Percentiles rank a stretch among this genome's conserved stretches.
These are phyloP conservation scores for Orthosia incerta DNA, from an alignment of 2,888 invertebrate genomes.

Conservation along the genomic window DNA sequence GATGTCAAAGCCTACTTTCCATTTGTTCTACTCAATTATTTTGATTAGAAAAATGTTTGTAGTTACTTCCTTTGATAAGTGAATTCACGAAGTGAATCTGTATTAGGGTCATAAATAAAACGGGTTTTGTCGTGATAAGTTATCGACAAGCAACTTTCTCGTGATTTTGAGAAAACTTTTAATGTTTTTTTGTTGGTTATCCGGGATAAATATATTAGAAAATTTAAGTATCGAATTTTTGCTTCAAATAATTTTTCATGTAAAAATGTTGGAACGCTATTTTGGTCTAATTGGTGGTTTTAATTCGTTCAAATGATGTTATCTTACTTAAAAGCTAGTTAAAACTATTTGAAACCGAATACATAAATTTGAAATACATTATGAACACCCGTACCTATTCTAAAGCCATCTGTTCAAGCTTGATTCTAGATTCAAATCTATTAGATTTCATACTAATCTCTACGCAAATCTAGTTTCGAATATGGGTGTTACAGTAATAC, in stretches of 20 bases:
- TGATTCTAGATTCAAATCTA: constrained; percentile 12
- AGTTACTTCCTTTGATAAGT: constrained; percentile 33
- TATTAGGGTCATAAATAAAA: constrained; percentile 10
- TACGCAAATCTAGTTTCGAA: constrained; percentile 10
- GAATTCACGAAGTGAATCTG: constrained; percentile 20
- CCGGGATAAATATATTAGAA: too few species aligned
- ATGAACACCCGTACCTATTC: background rate
- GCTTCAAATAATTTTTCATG: too few species aligned
- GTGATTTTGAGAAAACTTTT: background rate
- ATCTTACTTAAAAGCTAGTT: background rate
- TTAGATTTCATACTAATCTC: constrained; percentile 17
- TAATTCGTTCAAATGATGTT: background rate
- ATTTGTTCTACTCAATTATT: constrained; percentile 56
- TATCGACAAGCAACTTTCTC: background rate
- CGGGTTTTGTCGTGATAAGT: background rate
- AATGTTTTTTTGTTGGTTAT: background rate
- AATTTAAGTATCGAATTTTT: too few species aligned
- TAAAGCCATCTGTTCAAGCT: background rate
- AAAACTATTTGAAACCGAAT: background rate
- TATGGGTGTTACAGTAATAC: background rate
- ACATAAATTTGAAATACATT: background rate
- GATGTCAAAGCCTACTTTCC: constrained; percentile 43
- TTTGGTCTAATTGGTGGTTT: too few species aligned
- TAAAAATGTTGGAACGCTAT: too few species aligned
- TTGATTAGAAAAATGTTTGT: constrained; percentile 57